Conservation (phyloP, 2,797 vertebrate species). For the Gymnothorax javanicus region DNA sequence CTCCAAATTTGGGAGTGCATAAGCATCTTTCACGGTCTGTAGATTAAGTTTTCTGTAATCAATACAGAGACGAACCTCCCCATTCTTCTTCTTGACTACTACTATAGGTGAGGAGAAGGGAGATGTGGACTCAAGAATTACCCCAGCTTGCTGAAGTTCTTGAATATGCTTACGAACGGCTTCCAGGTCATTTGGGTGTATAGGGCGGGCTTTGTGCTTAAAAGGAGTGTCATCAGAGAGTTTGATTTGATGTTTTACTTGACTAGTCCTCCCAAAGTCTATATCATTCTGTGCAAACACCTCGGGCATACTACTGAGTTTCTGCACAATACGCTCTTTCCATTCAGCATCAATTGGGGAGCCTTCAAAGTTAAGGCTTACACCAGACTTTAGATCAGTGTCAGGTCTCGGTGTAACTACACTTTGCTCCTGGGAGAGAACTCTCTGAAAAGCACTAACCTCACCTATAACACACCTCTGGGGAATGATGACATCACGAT, state of each 20-base stretch:
- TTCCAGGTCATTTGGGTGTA: slow-evolving; percentile 24
- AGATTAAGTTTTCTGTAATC: background rate
- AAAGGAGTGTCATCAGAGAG: slow-evolving; percentile 27
- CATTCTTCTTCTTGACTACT: slow-evolving; percentile 11
- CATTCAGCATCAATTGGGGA: background rate
- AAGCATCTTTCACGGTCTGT: no score
- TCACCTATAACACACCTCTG: slow-evolving; percentile 24
- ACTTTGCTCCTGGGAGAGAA: background rate
- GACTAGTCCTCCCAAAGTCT: background rate
- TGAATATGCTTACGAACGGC: slow-evolving; percentile 29
- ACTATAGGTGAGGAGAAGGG: slow-evolving; percentile 28
- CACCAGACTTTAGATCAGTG: no score
- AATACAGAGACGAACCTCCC: background rate
- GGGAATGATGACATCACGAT: slow-evolving; percentile 21
- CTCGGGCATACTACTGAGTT: background rate
- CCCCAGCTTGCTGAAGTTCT: slow-evolving; percentile 6
- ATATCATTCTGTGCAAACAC: slow-evolving; percentile 7
- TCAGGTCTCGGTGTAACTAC: background rate
- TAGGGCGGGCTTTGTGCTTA: slow-evolving; percentile 19
- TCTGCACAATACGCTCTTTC: background rate
- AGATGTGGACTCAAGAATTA: slow-evolving; percentile 23
- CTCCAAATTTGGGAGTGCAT: background rate
- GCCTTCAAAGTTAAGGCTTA: background rate
- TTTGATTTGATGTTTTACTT: slow-evolving; percentile 28
- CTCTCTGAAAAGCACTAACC: background rate